Base-by-base conservation (phyloP, 2,888 invertebrate genomes). In the Hyles lineata region DNA sequence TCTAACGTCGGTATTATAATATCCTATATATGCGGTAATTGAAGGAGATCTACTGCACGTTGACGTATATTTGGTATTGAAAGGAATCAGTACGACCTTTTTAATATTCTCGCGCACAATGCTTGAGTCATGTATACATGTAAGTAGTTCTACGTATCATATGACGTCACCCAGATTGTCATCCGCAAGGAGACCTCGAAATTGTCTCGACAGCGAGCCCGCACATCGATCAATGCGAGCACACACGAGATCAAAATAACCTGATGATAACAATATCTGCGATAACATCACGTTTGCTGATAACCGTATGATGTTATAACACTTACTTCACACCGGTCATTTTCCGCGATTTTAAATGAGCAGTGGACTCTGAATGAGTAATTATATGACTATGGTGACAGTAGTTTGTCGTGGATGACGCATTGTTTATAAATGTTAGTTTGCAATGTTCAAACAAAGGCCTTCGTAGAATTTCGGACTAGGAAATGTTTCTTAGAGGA, bases 151-250 rank as follows among this genome's bases (percentile, higher is more conserved):
- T 77, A 78, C 72, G 70, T 75, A 75, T 77, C 67, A 76, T 71
- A 76, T 85, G 82, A 82, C 83, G 80, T 85, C 85, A 85, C 76
- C 67, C 73, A 74, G 71, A 78, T 78, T 80, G 77, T 80, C 79
- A 81, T 78, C 76, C 75, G 72, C 76, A 76, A 73, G 50, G 75
- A 81, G 82, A 82, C 84, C 84, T 85, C 80, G 77, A 83, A 82
- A 81, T 74, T 77, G 74, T 80, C 77, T 78, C 73, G 74, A 77
- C 75, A 75, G 77, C 74, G 80, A 78, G 77, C 75, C 76, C 75
- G 76, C 74, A 77, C 83, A 90, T 89, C 88, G 76, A 90, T 90
- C 89, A 90, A 85, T 81, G 85, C 85, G 83, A 85, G 79, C 74
- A 84, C 80, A 86, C 80, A 81, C 69, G 73, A 83, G 84, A 87